phyloP scores from a whole-genome alignment of 2,113 vertebrate genomes.

The Rhinolophus ferrumequinum region DNA sequence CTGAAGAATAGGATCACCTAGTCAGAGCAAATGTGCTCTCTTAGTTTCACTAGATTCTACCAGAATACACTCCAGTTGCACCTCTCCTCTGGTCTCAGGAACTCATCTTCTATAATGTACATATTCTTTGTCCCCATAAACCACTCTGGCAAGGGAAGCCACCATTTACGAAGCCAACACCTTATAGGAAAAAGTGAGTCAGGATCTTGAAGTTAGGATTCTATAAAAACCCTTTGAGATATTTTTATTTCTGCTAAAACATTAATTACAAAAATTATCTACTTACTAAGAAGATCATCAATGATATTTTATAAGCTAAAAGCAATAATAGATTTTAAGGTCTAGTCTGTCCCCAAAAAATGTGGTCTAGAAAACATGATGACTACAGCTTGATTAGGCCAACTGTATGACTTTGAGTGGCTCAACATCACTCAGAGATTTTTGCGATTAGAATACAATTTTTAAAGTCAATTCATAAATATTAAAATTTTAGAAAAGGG shows the following conservation, averaged over 20 bases:
- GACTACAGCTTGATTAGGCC: not conserved
- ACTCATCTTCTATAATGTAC: not conserved
- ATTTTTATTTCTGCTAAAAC: not conserved
- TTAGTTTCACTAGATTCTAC: not conserved
- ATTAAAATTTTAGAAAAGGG: not conserved
- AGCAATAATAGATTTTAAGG: not conserved
- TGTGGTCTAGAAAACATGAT: not conserved
- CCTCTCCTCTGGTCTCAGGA: not conserved
- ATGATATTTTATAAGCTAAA: not conserved
- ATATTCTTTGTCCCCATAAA: not conserved
- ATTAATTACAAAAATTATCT: not conserved
- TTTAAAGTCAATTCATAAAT: not conserved
- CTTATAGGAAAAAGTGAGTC: not conserved
- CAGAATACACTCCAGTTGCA: not conserved
- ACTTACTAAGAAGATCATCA: not conserved
- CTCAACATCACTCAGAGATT: not conserved
- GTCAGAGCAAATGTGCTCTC: not conserved
- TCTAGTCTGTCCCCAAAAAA: not conserved
- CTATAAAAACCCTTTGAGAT: not conserved
- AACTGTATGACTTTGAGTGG: not conserved
- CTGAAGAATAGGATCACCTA: not conserved
- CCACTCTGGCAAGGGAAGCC: not conserved
- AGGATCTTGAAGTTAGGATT: not conserved
- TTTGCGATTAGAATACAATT: not conserved
- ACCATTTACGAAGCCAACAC: not conserved